Evolutionary conservation across 2,888 invertebrate species (phyloP), one percentile per base, ranked within the genome.

Genomic region (Mamestra brassicae): DNA sequence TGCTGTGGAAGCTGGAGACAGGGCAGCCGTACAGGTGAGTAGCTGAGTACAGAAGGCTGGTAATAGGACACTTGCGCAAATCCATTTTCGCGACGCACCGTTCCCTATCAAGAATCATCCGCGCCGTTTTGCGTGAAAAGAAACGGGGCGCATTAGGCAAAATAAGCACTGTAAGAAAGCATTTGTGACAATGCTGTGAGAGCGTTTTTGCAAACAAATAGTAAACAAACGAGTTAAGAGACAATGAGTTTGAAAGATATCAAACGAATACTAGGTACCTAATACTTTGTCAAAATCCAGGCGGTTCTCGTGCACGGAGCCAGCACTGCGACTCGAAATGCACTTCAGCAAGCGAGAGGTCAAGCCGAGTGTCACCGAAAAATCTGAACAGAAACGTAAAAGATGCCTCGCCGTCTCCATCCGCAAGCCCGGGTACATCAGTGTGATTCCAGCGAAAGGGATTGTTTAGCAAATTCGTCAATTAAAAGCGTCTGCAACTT

Each of bases 1-100:
- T 98, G 42, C 96, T 99, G 83, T 98, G 98, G 98, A 97, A 97
- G 84, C 94, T 98, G 72, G 98, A 98, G 93, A 98, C 98, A 0
- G 98, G 98, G 0, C 98, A 98, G 90, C 97, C 98, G 0, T 98
- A 97, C 91, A 95, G 97, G 90, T 95, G 52, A 26, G 36, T n/a
- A 57, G 15, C 13, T 42, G 4, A 52, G 36, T 1, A 26, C 1
- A 2, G 6, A 17, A 36, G 0, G 4, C 38, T 3, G 6, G 7
- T 60, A 26, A 11, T 8, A 26, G 11, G 26, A 17, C 3, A 38
- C 0, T 5, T 17, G 52, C 10, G 17, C 13, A n/a, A 26, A 26
- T 26, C 26, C 26, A 45, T 36, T 26, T 54, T 45, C 15, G 15
- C n/a, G 6, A 7, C 36, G 7, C 11, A 72, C 34, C 17, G 6